Evolutionary conservation across 2,113 vertebrate species (phyloP).

Genomic region (Leucosticte australis): DNA sequence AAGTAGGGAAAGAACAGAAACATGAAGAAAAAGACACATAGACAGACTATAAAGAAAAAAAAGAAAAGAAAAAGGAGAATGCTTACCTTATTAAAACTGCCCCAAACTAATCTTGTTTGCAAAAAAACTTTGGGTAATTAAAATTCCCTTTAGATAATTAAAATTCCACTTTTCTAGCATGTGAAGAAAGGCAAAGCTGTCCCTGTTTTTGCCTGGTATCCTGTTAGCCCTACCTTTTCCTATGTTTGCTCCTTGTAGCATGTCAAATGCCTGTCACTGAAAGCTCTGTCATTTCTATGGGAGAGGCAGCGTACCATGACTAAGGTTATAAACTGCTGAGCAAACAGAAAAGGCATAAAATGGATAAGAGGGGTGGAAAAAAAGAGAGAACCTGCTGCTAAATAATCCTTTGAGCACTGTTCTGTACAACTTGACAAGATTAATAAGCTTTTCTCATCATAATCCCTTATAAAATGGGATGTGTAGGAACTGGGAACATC

Average conservation of each 20-base stretch:
- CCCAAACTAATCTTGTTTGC: background rate
- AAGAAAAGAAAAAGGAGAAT: background rate
- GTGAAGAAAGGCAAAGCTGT: background rate
- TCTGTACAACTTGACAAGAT: slow-evolving; percentile 31
- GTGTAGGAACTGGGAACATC: background rate
- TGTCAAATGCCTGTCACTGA: background rate
- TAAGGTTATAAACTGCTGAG: slow-evolving; percentile 31
- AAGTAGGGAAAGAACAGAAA: background rate
- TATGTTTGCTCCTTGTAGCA: background rate
- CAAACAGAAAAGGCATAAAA: slow-evolving; percentile 24
- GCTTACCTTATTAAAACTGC: background rate
- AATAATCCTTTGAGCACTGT: background rate
- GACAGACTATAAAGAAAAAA: background rate
- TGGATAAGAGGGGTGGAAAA: fast-evolving
- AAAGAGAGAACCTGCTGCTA: background rate
- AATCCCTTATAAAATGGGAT: background rate
- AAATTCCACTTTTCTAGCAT: background rate
- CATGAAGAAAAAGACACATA: background rate
- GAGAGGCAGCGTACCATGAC: background rate
- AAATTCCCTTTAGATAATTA: background rate
- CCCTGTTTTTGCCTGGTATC: background rate
- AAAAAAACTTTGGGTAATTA: background rate
- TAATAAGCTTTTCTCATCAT: slow-evolving; percentile 32
- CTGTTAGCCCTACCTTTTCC: background rate
- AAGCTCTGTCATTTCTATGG: background rate